phyloP scores from a whole-genome alignment of 2,888 invertebrate species.

The Craniophora ligustri region DNA sequence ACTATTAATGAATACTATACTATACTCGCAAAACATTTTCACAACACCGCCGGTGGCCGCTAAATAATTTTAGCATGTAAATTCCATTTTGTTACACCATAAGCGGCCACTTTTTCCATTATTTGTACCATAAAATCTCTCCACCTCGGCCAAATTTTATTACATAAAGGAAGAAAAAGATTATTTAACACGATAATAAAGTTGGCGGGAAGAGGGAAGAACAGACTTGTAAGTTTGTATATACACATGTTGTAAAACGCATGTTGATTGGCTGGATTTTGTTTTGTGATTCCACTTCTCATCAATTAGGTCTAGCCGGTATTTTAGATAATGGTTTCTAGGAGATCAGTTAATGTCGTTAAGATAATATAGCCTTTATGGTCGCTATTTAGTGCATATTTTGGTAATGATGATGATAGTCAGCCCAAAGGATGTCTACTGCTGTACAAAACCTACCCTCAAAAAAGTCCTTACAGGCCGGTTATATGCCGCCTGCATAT shows the following conservation, averaged over 20 bases:
- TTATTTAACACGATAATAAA: constrained; percentile 31
- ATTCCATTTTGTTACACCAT: constrained; percentile 3
- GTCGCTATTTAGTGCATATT: too few relatives aligned
- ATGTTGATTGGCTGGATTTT: background rate
- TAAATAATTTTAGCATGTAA: too few relatives aligned
- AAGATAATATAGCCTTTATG: too few relatives aligned
- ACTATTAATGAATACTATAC: background rate
- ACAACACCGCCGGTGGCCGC: too few relatives aligned
- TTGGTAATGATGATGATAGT: too few relatives aligned
- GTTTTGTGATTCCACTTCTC: background rate
- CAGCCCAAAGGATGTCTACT: too few relatives aligned
- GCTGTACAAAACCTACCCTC: too few relatives aligned
- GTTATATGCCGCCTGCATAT: too few relatives aligned
- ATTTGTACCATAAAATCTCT: constrained; percentile 25
- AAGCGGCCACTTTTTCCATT: constrained; percentile 21
- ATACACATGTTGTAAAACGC: constrained; percentile 25
- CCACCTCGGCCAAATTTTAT: constrained; percentile 25
- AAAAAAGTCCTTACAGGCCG: too few relatives aligned
- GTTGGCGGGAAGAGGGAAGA: background rate
- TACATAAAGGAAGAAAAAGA: constrained; percentile 27
- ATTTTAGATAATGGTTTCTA: too few relatives aligned
- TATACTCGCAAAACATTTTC: background rate
- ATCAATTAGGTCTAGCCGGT: too few relatives aligned
- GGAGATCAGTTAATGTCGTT: too few relatives aligned
- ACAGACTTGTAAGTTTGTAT: background rate